Evolutionary conservation across 2,113 vertebrate species (phyloP), one percentile per base, ranked within the genome.

Genomic region (Naja naja): DNA sequence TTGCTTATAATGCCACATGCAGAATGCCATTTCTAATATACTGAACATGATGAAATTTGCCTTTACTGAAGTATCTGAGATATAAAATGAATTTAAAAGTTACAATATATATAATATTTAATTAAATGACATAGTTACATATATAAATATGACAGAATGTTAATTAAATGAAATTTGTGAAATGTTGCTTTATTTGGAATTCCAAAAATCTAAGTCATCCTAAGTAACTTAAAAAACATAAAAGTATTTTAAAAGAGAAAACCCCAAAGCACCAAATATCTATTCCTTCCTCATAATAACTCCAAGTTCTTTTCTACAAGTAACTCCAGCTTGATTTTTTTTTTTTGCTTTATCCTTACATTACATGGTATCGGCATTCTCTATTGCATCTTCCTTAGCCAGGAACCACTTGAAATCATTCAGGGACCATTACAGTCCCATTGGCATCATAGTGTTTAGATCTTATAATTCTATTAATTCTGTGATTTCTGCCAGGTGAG

Each of bases 11-110:
- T 89, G 60, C 95, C 91, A 89, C 49, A 54, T n/a, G 95, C 25
- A 30, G 47, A 56, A 89, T 94, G 90, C 18, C 90, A 90, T 47
- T 74, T 86, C 85, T 90, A 96, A 95, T 95, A 90, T 45, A 45
- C 92, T 91, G 94, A 90, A 23, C 85, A 89, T 45, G 88, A 87
- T 90, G 92, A 95, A 95, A 93, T 90, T 93, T 90, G 89, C 88
- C 89, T 94, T 92, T 89, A 47, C 91, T 85, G 90, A 95, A 95
- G 58, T 94, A 93, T 92, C 94, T 96, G 96, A 95, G 94, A 94
- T 95, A 95, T 94, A 93, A 95, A 96, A 93, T 94, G 91, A 96
- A 89, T 93, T 91, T 58, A 94, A 91, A 95, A 93, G 87, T 94
- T 96, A 93, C 91, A 86, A 94, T 93, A n/a, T 94, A 92, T 96